Evolutionary conservation across 2,888 invertebrate species (phyloP).

Genomic region (Melinaea marsaeus): DNA sequence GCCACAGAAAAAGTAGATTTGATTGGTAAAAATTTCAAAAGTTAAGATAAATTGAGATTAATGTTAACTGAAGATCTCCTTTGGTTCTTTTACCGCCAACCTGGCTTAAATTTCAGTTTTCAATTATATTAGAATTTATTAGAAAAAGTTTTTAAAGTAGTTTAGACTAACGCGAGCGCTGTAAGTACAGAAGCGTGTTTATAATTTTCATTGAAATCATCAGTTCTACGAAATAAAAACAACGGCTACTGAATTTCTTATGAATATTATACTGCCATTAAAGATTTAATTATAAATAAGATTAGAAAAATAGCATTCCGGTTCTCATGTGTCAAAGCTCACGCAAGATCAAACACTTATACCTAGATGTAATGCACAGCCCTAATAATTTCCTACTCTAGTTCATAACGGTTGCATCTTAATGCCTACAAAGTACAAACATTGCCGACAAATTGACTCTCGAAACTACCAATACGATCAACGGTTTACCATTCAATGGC

Average conservation of each 20-base stretch:
- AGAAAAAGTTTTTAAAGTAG: too few species aligned
- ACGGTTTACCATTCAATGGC: slow-evolving; percentile 11
- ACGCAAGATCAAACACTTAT: slow-evolving; percentile 55
- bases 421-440: slow-evolving; percentile 43
- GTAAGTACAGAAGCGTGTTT: too few species aligned
- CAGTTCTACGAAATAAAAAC: too few species aligned
- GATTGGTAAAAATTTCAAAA: slow-evolving; percentile 20
- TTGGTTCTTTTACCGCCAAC: background rate
- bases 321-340: slow-evolving; percentile 13
- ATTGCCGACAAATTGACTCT: slow-evolving; percentile 60
- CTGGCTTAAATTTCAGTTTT: background rate
- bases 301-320: slow-evolving; percentile 1
- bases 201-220: too few species aligned
- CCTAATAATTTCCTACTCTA: slow-evolving; percentile 63
- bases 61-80: background rate
- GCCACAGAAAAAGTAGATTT: slow-evolving; percentile 15
- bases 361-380: slow-evolving; percentile 69
- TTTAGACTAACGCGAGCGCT: too few species aligned
- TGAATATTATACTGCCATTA: background rate
- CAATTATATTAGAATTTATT: too few species aligned
- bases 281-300: slow-evolving; percentile 3
- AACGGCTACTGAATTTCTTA: too few species aligned
- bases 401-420: slow-evolving; percentile 51
- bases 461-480: slow-evolving; percentile 24
- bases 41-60: slow-evolving; percentile 4